A percentile compares a stretch with the other conserved stretches of the same genome.
phyloP scores from a whole-genome alignment of 1,140 invertebrate genomes.

The Pogonognathellus flavescens region DNA sequence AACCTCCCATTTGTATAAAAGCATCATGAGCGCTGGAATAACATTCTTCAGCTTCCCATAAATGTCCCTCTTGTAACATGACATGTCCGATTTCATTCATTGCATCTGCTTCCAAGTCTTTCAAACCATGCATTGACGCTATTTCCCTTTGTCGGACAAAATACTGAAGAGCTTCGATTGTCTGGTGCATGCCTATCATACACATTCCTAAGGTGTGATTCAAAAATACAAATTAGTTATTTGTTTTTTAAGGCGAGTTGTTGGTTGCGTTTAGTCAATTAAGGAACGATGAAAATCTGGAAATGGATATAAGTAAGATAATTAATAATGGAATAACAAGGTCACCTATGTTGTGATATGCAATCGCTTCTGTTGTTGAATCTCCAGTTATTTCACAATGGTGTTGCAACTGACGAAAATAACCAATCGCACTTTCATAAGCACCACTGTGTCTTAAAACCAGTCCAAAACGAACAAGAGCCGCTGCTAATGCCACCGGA shows the following conservation, averaged over 20 bases:
- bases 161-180: slow-evolving; percentile 49
- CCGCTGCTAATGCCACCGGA: slow-evolving; percentile 51
- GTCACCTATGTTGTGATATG: slow-evolving; percentile 54
- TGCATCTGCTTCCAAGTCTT: slow-evolving; percentile 53
- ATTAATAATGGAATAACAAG: no score
- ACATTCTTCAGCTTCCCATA: slow-evolving; percentile 60
- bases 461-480: slow-evolving; percentile 53
- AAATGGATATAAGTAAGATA: no score
- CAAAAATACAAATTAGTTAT: no score
- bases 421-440: slow-evolving; percentile 55
- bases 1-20: background rate
- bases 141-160: slow-evolving; percentile 52
- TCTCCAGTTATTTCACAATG: slow-evolving; percentile 53
- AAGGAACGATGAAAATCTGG: no score
- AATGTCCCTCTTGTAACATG: slow-evolving; percentile 55
- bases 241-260: no score
- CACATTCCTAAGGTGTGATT: slow-evolving; percentile 57
- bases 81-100: slow-evolving; percentile 53
- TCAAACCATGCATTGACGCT: background rate
- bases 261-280: no score
- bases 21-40: slow-evolving; percentile 17
- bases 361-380: slow-evolving; percentile 35
- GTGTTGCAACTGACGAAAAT: slow-evolving; percentile 54
- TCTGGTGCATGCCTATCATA: slow-evolving; percentile 23
- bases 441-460: slow-evolving; percentile 54